Conservation (phyloP, 2,797 vertebrate species). For the Gymnopithys bicolor region DNA sequence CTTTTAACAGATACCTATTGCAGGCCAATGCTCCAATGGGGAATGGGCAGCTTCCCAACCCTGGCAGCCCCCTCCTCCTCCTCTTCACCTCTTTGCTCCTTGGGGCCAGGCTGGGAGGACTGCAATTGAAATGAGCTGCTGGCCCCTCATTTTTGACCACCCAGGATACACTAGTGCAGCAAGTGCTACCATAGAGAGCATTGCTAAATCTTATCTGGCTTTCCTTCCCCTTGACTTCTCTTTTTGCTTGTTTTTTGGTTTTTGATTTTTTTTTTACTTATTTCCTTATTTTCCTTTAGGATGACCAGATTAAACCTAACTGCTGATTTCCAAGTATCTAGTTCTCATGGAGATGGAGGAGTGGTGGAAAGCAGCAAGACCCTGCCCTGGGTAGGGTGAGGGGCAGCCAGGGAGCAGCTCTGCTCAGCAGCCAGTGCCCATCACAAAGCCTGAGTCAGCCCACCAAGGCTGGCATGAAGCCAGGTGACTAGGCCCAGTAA, state of each 20-base stretch:
- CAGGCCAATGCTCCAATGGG: rapidly evolving
- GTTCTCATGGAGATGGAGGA: neutral
- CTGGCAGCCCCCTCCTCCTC: neutral
- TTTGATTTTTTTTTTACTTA: too few relatives aligned
- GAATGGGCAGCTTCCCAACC: neutral
- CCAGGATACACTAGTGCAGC: neutral
- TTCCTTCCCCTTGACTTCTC: neutral
- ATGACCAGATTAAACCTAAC: neutral
- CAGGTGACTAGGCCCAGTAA: neutral
- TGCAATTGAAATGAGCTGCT: neutral
- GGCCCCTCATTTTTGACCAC: neutral
- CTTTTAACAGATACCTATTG: neutral
- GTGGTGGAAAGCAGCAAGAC: neutral
- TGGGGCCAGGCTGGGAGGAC: neutral
- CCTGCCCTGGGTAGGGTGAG: neutral
- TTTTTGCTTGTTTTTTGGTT: neutral
- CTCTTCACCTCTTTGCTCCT: neutral
- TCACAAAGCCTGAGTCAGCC: neutral
- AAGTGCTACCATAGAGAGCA: neutral
- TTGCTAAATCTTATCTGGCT: neutral
- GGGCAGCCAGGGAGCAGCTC: neutral
- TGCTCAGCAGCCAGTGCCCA: neutral
- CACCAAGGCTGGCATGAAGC: neutral
- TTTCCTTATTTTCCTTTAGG: neutral
- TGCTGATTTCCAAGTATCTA: neutral